Percentiles rank a stretch among this genome's conserved stretches.
These are phyloP conservation scores for Nestor notabilis DNA, from an alignment of 2,113 vertebrate species.

Conservation along the genomic window DNA sequence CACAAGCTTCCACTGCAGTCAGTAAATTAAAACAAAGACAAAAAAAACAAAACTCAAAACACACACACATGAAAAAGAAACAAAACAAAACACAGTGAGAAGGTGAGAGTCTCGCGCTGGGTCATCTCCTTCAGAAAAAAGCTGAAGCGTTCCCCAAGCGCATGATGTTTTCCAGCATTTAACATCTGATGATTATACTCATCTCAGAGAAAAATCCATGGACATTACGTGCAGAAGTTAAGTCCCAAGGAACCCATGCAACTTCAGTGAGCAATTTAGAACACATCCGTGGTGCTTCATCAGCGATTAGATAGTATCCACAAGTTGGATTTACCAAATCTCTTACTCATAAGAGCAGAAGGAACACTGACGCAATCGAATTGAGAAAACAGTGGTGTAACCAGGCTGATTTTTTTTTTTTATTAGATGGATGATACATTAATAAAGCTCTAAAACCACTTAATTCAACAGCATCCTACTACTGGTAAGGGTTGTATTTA, in stretches of 20 bases:
- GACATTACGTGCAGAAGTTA: fast-evolving
- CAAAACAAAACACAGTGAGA: background rate
- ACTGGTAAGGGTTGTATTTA: background rate
- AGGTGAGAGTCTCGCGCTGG: background rate
- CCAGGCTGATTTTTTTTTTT: background rate
- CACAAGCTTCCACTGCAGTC: background rate
- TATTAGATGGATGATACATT: background rate
- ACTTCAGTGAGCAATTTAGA: background rate
- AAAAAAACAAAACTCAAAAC: too few relatives aligned
- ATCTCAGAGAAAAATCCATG: background rate
- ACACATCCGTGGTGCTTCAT: background rate
- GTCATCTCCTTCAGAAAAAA: background rate
- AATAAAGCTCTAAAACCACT: background rate
- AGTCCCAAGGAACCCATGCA: background rate
- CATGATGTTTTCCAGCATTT: background rate
- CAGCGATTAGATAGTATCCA: background rate
- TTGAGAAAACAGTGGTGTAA: background rate
- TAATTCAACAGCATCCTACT: background rate
- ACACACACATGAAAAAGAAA: background rate
- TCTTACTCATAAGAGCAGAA: background rate
- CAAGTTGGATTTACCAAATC: conserved; percentile 4
- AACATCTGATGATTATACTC: background rate
- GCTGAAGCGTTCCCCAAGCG: fast-evolving
- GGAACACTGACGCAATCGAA: background rate
- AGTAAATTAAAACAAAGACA: background rate